A percentile compares a stretch with the other conserved stretches of the same genome.
phyloP scores from a whole-genome alignment of 2,113 vertebrate species.

The Paratilapia polleni region DNA sequence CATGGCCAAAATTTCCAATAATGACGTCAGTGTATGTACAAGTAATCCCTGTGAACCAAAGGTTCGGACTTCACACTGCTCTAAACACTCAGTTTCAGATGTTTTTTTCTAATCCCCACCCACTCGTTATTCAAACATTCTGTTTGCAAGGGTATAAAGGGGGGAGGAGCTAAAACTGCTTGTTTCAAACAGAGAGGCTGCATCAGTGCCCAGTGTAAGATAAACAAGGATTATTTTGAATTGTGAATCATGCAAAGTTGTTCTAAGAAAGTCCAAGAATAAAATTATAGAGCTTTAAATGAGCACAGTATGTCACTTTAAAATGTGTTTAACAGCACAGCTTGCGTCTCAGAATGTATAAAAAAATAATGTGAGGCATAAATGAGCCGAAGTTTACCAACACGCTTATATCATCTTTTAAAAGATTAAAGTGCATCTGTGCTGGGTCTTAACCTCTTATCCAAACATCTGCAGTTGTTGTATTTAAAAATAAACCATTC shows the following conservation, averaged over 20 bases:
- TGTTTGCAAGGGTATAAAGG: background rate
- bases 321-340: background rate
- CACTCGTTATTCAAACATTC: background rate
- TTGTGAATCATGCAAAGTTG: background rate
- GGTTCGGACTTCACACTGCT: background rate
- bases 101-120: background rate
- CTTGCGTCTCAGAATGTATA: background rate
- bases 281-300: background rate
- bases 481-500: background rate
- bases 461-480: background rate
- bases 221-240: background rate
- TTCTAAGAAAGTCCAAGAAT: background rate
- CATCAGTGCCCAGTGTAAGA: background rate
- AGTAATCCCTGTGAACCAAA: background rate
- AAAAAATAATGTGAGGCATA: background rate
- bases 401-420: background rate
- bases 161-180: background rate
- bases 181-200: background rate
- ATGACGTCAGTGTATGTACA: background rate
- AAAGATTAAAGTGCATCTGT: background rate
- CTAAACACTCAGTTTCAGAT: background rate
- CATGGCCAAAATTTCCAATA: background rate
- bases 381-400: background rate
- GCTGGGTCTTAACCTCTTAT: background rate
- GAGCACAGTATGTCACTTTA: background rate